Conservation (phyloP, 2,888 invertebrate species). For the Lepidocyrtoides sp. region DNA sequence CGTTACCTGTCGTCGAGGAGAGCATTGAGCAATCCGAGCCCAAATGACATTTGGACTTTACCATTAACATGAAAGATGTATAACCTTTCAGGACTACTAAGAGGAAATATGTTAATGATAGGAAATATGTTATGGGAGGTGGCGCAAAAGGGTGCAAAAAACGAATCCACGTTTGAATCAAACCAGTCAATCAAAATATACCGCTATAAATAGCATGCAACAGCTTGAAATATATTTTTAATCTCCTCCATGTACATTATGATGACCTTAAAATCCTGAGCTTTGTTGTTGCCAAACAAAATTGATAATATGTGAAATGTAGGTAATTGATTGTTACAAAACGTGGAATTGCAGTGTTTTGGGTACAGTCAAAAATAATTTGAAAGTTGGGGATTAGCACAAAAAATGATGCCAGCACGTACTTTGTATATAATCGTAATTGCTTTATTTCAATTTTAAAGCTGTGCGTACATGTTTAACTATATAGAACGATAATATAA, state of each 20-base stretch:
- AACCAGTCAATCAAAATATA: conserved; percentile 3
- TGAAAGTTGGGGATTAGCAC: background rate
- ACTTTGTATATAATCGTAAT: background rate
- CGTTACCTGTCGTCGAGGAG: conserved; percentile 81
- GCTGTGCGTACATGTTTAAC: background rate
- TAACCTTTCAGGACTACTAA: background rate
- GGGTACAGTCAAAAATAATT: background rate
- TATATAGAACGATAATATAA: background rate
- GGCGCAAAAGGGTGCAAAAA: conserved; percentile 14
- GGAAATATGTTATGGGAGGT: no score
- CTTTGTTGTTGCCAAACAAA: conserved; percentile 68
- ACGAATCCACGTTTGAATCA: background rate
- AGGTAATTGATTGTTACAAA: background rate
- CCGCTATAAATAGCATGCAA: background rate
- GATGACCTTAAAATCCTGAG: conserved; percentile 73
- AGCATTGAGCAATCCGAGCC: conserved; percentile 68
- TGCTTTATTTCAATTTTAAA: background rate
- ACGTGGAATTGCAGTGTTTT: background rate
- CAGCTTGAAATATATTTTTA: conserved; percentile 48
- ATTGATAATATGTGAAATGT: conserved; percentile 30
- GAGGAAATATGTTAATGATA: no score
- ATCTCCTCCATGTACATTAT: conserved; percentile 35
- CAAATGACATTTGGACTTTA: conserved; percentile 65
- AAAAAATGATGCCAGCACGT: background rate
- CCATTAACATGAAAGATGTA: conserved; percentile 57